Percentiles rank a stretch among this genome's conserved stretches.
phyloP scores from a whole-genome alignment of 2,888 invertebrate genomes.

The Caenorhabditis becei region DNA sequence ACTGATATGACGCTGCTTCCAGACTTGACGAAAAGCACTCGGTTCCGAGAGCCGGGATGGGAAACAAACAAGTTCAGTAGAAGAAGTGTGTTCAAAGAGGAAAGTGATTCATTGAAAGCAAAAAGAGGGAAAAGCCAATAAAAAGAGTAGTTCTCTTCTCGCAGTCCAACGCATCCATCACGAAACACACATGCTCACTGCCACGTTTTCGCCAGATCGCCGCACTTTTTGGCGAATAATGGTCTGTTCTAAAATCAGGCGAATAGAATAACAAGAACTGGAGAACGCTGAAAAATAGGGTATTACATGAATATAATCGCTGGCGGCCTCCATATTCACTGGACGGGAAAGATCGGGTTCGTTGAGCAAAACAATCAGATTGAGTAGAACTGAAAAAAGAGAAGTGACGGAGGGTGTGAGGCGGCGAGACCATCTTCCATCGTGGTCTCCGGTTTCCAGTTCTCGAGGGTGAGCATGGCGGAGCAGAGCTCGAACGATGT shows the following conservation, averaged over 20 bases:
- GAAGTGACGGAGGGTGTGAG: neutral
- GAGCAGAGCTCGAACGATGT: slow-evolving; percentile 45
- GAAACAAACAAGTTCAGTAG: neutral
- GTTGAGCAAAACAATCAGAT: slow-evolving; percentile 47
- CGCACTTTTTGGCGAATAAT: slow-evolving; percentile 24
- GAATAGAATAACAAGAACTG: slow-evolving; percentile 2
- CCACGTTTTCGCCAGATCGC: slow-evolving; percentile 35
- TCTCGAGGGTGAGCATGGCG: slow-evolving; percentile 39
- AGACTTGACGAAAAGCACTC: slow-evolving; percentile 1
- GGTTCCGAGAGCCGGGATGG: neutral
- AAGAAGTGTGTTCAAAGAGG: neutral
- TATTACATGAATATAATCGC: slow-evolving; percentile 50
- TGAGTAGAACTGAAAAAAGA: slow-evolving; percentile 43
- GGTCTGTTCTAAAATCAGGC: slow-evolving; percentile 35
- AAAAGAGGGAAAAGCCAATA: neutral
- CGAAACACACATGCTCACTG: slow-evolving; percentile 1
- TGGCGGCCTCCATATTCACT: slow-evolving; percentile 55
- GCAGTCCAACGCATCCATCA: neutral
- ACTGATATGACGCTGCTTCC: slow-evolving; percentile 14
- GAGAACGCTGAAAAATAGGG: neutral
- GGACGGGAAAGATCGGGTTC: slow-evolving; percentile 62
- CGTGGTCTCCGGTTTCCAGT: slow-evolving; percentile 62
- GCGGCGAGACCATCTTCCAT: slow-evolving; percentile 49
- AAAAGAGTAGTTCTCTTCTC: neutral
- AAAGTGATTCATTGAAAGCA: neutral